These are phyloP conservation scores for Pogonus chalceus DNA, from an alignment of 1,140 invertebrate genomes.

Conservation along the genomic window DNA sequence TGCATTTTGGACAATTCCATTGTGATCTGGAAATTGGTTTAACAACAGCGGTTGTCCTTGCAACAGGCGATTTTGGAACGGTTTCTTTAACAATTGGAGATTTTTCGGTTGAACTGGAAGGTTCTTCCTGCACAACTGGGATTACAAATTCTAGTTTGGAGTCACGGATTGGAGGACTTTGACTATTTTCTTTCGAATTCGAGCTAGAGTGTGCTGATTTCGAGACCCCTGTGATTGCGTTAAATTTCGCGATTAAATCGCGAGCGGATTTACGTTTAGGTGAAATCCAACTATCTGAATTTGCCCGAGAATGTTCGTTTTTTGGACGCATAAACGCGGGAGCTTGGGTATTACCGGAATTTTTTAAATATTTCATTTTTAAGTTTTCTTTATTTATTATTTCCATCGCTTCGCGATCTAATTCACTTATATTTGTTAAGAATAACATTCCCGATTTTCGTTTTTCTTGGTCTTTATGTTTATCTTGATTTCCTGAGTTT, in stretches of 20 bases:
- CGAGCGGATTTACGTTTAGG: conserved; percentile 39
- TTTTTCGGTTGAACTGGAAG: neutral
- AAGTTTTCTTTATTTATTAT: conserved; percentile 48
- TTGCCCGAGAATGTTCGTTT: conserved; percentile 24
- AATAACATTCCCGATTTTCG: conserved; percentile 51
- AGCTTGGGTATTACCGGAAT: conserved; percentile 27
- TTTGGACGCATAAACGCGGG: conserved; percentile 31
- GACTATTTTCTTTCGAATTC: neutral
- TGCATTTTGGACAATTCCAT: conserved; percentile 45
- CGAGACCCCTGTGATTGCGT: conserved; percentile 45
- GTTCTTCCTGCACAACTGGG: neutral
- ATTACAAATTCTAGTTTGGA: neutral
- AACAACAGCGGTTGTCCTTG: neutral
- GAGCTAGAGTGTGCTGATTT: neutral
- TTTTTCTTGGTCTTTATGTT: conserved; percentile 38
- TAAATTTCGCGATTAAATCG: conserved; percentile 53
- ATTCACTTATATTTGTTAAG: conserved; percentile 68
- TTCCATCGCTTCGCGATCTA: conserved; percentile 66
- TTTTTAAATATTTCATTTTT: conserved; percentile 15
- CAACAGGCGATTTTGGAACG: neutral
- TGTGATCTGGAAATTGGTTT: conserved; percentile 10
- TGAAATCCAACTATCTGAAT: conserved; percentile 34
- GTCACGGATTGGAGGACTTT: neutral
- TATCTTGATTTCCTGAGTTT: conserved; percentile 33
- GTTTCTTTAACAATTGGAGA: neutral